Conservation (phyloP, 64 coral and sea anemone species). For the Orbicella faveolata region DNA sequence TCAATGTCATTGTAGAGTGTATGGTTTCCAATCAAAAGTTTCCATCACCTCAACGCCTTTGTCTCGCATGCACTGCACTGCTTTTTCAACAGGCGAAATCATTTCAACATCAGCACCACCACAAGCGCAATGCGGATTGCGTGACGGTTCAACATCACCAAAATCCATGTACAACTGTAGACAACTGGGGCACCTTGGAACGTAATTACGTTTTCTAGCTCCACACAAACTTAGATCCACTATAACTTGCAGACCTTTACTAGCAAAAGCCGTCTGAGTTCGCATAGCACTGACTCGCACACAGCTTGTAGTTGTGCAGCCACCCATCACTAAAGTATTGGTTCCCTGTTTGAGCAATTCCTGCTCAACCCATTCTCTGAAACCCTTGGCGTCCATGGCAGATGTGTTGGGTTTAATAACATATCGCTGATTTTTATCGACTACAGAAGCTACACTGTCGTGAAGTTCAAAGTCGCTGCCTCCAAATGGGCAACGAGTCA, state of each 20-base stretch:
- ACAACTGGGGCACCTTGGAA: constrained; percentile 43
- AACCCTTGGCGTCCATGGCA: constrained; percentile 43
- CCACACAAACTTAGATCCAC: constrained; percentile 58
- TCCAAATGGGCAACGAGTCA: constrained; percentile 40
- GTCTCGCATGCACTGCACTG: constrained; percentile 35
- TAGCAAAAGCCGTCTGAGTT: constrained; percentile 31
- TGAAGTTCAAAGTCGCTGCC: constrained; percentile 36
- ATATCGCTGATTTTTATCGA: constrained; percentile 42
- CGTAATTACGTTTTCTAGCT: constrained; percentile 25
- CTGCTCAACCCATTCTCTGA: constrained; percentile 31
- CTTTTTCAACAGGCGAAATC: constrained; percentile 44
- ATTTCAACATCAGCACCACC: constrained; percentile 1
- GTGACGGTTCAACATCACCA: constrained; percentile 7
- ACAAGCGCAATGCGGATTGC: constrained; percentile 13
- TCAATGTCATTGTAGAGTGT: background rate
- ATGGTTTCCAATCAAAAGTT: constrained; percentile 50
- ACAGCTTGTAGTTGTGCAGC: constrained; percentile 52
- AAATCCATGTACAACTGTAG: constrained; percentile 29
- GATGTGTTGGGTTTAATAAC: constrained; percentile 33
- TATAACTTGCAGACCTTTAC: constrained; percentile 40
- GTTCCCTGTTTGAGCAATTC: constrained; percentile 31
- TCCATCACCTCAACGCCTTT: constrained; percentile 36
- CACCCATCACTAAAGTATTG: constrained; percentile 42
- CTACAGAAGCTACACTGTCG: constrained; percentile 10
- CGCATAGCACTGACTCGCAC: constrained; percentile 43